Evolutionary conservation across 2,888 invertebrate genomes (phyloP).

Genomic region (Cheilosia scutellata): DNA sequence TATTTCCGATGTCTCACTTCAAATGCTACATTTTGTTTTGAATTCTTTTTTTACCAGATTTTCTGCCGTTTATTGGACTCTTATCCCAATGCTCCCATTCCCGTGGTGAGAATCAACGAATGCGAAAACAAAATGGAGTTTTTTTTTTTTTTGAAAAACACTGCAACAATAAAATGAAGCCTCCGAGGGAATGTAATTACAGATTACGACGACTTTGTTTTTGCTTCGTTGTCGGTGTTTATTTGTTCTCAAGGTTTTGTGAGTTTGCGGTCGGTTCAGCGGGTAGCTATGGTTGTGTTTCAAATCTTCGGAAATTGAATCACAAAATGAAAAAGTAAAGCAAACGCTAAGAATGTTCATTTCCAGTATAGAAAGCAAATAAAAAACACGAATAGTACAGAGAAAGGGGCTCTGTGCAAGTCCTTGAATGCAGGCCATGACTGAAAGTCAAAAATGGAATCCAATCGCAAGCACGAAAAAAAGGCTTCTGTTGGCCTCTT

Average conservation of each 20-base stretch:
- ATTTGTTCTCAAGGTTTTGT: conserved; percentile 10
- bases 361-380: neutral
- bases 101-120: neutral
- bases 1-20: conserved; percentile 12
- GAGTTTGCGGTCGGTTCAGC: neutral
- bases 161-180: conserved; percentile 50
- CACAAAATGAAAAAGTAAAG: conserved; percentile 30
- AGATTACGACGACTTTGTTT: conserved; percentile 46
- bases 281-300: neutral
- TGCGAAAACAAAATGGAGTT: conserved; percentile 5
- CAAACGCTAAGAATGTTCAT: conserved; percentile 6
- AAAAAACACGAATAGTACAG: neutral
- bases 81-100: conserved; percentile 24
- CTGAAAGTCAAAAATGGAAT: conserved; percentile 26
- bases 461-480: conserved; percentile 8
- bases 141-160: conserved; percentile 25
- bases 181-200: conserved; percentile 61
- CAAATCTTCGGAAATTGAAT: conserved; percentile 46
- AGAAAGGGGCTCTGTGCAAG: conserved; percentile 7
- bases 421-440: conserved; percentile 29
- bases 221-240: conserved; percentile 2
- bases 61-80: neutral
- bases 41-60: neutral
- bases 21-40: neutral
- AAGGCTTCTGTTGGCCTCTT: neutral